phyloP scores from a whole-genome alignment of 2,888 invertebrate species.

The Fragum fragum region DNA sequence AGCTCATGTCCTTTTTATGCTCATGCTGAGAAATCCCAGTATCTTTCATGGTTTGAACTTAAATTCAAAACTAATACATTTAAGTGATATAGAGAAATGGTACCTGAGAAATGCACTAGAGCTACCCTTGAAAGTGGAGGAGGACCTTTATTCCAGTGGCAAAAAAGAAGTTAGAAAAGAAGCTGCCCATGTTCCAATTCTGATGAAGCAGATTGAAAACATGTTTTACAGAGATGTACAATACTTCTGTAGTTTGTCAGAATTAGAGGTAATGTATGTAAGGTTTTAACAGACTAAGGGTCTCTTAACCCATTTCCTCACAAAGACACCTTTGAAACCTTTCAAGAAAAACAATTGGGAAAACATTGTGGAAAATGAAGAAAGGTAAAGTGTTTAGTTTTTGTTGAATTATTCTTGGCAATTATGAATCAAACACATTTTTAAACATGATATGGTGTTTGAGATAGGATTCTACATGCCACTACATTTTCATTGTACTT shows the following conservation, averaged over 20 bases:
- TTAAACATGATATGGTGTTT: too few species aligned
- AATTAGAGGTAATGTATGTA: conserved; percentile 46
- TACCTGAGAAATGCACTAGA: conserved; percentile 63
- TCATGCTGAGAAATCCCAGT: conserved; percentile 70
- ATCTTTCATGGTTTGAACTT: background rate
- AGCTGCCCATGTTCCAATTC: conserved; percentile 45
- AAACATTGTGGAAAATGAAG: too few species aligned
- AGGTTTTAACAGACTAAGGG: background rate
- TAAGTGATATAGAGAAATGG: conserved; percentile 62
- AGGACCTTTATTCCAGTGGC: background rate
- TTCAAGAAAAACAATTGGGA: too few species aligned
- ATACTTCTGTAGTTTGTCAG: conserved; percentile 35
- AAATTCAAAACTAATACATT: background rate
- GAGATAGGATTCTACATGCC: too few species aligned
- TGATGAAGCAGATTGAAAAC: conserved; percentile 60
- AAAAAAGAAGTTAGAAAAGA: background rate
- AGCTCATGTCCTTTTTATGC: conserved; percentile 67
- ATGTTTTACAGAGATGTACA: conserved; percentile 54
- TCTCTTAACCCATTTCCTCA: too few species aligned
- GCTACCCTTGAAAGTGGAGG: conserved; percentile 41
- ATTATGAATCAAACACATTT: too few species aligned
- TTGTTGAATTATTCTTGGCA: too few species aligned
- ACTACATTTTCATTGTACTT: too few species aligned
- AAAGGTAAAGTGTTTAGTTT: too few species aligned
- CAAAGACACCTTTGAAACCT: too few species aligned